These are phyloP conservation scores for Troglohyphantes excavatus DNA, from an alignment of 2,888 invertebrate genomes.

Conservation along the genomic window DNA sequence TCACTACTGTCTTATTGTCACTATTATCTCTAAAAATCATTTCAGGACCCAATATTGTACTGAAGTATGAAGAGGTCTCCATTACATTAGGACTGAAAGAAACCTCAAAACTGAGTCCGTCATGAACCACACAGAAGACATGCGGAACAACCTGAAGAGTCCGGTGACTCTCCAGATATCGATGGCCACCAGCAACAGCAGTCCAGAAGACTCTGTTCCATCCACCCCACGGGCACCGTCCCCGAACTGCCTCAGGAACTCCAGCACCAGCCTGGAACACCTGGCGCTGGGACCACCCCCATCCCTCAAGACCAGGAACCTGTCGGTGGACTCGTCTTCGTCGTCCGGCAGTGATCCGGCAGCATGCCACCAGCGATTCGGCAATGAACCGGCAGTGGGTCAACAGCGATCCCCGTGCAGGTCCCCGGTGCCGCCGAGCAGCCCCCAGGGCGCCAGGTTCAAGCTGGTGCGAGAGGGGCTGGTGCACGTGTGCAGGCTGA, in stretches of 20 bases:
- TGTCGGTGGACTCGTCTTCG: conserved; percentile 63
- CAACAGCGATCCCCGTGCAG: conserved; percentile 66
- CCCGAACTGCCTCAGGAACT: conserved; percentile 48
- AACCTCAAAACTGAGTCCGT: too few species aligned
- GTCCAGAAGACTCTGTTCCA: conserved; percentile 45
- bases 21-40: too few species aligned
- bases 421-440: conserved; percentile 77
- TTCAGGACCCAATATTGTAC: too few species aligned
- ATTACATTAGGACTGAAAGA: too few species aligned
- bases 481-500: conserved; percentile 89
- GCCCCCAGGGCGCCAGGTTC: conserved; percentile 83
- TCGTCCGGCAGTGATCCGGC: conserved; percentile 57
- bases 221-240: conserved; percentile 50
- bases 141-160: neutral
- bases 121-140: neutral
- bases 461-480: conserved; percentile 89
- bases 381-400: too few species aligned
- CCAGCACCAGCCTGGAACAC: conserved; percentile 38
- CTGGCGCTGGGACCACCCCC: conserved; percentile 21
- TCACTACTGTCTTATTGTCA: too few species aligned
- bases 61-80: too few species aligned
- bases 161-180: conserved; percentile 46
- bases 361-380: conserved; percentile 7
- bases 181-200: conserved; percentile 22
- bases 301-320: conserved; percentile 34